Evolutionary conservation across 2,113 vertebrate genomes (phyloP), one percentile per base, ranked within the genome.

Genomic region (Oryctolagus cuniculus): DNA sequence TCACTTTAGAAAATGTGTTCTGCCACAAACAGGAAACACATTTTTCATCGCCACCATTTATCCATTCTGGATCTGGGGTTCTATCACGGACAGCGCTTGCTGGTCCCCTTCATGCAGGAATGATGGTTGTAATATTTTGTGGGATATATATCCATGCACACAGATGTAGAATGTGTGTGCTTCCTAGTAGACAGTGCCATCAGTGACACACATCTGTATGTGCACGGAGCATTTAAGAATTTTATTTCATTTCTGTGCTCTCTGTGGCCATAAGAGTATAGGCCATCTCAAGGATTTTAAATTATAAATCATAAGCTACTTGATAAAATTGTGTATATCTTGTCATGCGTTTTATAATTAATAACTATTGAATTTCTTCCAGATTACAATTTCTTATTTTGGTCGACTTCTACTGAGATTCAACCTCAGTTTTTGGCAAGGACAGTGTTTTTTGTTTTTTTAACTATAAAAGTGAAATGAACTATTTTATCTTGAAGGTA

Each of bases 311-410:
- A 29, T 74, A 67, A 94, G 51, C 67, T 29, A 70, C 3, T 66
- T n/a, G 88, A 80, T 21, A 29, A 69, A 73, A n/a, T 58, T 89
- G 91, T 67, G 77, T 11, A 38, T 88, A 24, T 81, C 31, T 34
- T 90, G 34, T 80, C 73, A n/a, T 64, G 27, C n/a, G 79, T 89
- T 19, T 93, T 94, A 58, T 74, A 92, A 97, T 19, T 58, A 95
- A 83, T 77, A 63, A 64, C 34, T 84, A 9, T 87, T 67, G 61
- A 77, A 49, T 36, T 75, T 79, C 53, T 82, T 84, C 88, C 66
- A 83, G 27, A 86, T 86, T 88, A 66, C 80, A 93, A 85, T 86
- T 51, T 90, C 94, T 90, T 86, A 22, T 90, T 97, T 95, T 70
- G 34, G 8, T 81, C 75, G 94, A 53, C 27, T 82, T 90, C 72